Evolutionary conservation across 2,888 invertebrate genomes (phyloP), one percentile per base, ranked within the genome.

Genomic region (Nomada ruficornis): DNA sequence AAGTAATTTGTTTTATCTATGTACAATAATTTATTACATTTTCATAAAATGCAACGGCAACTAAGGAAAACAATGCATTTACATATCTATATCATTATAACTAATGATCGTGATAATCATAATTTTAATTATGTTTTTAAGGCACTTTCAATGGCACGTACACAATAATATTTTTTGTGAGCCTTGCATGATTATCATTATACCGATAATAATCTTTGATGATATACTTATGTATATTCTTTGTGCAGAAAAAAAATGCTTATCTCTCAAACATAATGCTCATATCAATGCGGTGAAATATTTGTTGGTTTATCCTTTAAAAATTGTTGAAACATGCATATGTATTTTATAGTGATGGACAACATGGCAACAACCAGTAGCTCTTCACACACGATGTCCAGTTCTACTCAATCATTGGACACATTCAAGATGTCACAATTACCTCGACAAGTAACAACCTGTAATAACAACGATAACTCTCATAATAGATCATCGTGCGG

Each of bases 341-440:
- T 91, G 84, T 91, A 85, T 91, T 90, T 92, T 92, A 83, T 91
- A 92, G 92, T 88, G 87, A 83, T 81, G 89, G 91, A 91, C 89
- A 84, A 79, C 83, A 85, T 83, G 76, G 88, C 86, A 78, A 80
- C 82, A 23, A 85, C 80, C 84, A 80, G 72, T 84, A 83, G 47
- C 52, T 84, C 86, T 67, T 82, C 89, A 10, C 84, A 85, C 42
- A 65, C 63, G 73, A 74, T 78, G 64, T 70, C 79, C 50, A 82
- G 73, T 81, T 80, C 89, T 54, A 84, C 86, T 68, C 87, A 86
- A 54, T 85, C 87, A 54, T 83, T 90, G 85, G 91, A 91, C 42
- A 78, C 89, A 55, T 85, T 90, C 63, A 91, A 89, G 80, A 82
- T 89, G 63, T 83, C 91, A 65, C 87, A 87, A 68, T 78, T 87